phyloP scores from a whole-genome alignment of 2,113 vertebrate species.

The Leptodactylus fuscus region DNA sequence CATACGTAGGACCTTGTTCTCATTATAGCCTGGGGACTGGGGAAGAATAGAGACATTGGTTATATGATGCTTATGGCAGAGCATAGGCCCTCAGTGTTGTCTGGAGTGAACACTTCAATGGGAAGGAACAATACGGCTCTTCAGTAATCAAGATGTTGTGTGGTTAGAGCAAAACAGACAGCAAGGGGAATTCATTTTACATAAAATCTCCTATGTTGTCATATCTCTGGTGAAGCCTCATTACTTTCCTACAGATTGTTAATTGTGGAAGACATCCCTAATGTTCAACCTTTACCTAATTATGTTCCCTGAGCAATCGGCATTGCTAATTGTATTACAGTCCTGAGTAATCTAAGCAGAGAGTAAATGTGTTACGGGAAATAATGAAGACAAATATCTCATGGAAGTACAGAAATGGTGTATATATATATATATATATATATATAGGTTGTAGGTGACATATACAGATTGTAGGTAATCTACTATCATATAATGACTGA shows the following conservation, averaged over 20 bases:
- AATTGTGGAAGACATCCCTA: constrained; percentile 19
- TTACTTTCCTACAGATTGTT: neutral
- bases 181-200: neutral
- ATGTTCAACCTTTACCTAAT: constrained; percentile 33
- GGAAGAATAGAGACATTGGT: neutral
- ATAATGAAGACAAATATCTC: neutral
- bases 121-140: neutral
- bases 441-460: too few species aligned
- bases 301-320: constrained; percentile 19
- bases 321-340: constrained; percentile 35
- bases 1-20: too few species aligned
- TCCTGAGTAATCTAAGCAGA: constrained; percentile 6
- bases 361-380: neutral
- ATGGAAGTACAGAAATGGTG: neutral
- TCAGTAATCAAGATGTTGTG: neutral
- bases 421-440: too few species aligned
- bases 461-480: too few species aligned
- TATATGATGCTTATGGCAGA: neutral
- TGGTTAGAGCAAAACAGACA: too few species aligned
- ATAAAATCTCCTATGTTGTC: neutral
- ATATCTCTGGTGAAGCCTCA: constrained; percentile 4
- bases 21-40: too few species aligned
- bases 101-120: neutral
- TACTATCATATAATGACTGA: too few species aligned
- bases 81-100: neutral